phyloP scores from a whole-genome alignment of 2,888 invertebrate species.

The Drosophila paramelanica region DNA sequence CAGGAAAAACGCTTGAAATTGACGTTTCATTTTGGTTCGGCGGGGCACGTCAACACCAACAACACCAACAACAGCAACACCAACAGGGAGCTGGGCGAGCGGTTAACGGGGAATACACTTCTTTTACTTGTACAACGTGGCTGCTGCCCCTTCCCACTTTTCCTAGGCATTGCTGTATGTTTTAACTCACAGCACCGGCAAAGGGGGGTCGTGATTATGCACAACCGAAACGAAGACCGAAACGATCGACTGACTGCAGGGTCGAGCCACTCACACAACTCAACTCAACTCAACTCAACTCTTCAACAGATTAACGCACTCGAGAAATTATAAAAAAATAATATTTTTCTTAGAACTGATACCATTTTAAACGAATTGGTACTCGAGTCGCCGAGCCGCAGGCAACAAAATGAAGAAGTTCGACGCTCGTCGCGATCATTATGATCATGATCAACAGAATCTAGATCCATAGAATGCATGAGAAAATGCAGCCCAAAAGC shows the following conservation, averaged over 20 bases:
- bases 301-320: conserved; percentile 83
- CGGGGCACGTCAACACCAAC: conserved; percentile 71
- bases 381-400: conserved; percentile 60
- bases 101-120: too few relatives aligned
- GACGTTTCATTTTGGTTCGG: conserved; percentile 81
- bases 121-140: too few relatives aligned
- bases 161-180: too few relatives aligned
- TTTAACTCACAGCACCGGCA: too few relatives aligned
- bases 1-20: conserved; percentile 84
- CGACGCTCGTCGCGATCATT: conserved; percentile 35
- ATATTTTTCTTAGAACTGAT: conserved; percentile 84
- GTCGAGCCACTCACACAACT: conserved; percentile 57
- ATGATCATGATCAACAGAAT: conserved; percentile 21
- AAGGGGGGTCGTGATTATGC: conserved; percentile 71
- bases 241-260: conserved; percentile 30
- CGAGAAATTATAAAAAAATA: conserved; percentile 83
- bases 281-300: conserved; percentile 19
- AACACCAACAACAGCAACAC: neutral
- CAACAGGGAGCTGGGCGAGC: neutral
- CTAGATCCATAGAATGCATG: conserved; percentile 32
- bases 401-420: conserved; percentile 70
- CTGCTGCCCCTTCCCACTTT: too few relatives aligned
- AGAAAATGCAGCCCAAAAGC: conserved; percentile 47
- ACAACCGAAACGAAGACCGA: conserved; percentile 38
- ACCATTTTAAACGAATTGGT: conserved; percentile 84